These are phyloP conservation scores for Drosophila mauritiana DNA, from an alignment of 1,140 invertebrate species.

Conservation along the genomic window DNA sequence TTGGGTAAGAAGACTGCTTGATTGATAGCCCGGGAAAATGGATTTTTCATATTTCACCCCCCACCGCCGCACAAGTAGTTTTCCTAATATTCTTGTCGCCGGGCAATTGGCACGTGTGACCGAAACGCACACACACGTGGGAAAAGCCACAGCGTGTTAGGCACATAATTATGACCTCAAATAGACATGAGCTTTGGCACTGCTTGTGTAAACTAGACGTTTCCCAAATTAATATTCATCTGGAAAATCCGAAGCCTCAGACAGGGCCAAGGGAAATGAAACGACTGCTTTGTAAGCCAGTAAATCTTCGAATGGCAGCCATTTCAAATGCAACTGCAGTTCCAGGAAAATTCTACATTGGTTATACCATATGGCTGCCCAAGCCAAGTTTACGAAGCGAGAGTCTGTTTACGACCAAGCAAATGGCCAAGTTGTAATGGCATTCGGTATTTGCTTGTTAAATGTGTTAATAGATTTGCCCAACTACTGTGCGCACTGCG, in stretches of 20 bases:
- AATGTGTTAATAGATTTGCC: conserved; percentile 75
- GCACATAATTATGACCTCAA: conserved; percentile 47
- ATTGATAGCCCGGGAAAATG: conserved; percentile 68
- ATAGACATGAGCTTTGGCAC: conserved; percentile 28
- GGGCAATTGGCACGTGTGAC: conserved; percentile 57
- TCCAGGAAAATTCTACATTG: conserved; percentile 16
- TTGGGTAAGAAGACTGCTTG: conserved; percentile 41
- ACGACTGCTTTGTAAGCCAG: conserved; percentile 10
- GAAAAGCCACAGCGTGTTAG: conserved; percentile 6
- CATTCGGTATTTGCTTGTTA: conserved; percentile 76
- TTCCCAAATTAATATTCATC: conserved; percentile 65
- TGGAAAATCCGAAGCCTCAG: neutral
- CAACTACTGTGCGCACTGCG: conserved; percentile 32
- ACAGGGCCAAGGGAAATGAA: conserved; percentile 21
- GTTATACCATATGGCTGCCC: conserved; percentile 1
- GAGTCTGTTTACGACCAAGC: conserved; percentile 66
- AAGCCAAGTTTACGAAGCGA: conserved; percentile 56
- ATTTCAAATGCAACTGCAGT: conserved; percentile 1
- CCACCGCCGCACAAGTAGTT: conserved; percentile 24
- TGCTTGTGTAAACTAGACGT: conserved; percentile 57
- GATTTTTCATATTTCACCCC: conserved; percentile 64
- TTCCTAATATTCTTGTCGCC: conserved; percentile 38
- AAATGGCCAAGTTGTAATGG: conserved; percentile 38
- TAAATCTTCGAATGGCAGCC: conserved; percentile 13
- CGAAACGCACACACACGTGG: conserved; percentile 28